These are phyloP conservation scores for Lissonota sp. DNA, from an alignment of 2,888 invertebrate species.

Conservation along the genomic window DNA sequence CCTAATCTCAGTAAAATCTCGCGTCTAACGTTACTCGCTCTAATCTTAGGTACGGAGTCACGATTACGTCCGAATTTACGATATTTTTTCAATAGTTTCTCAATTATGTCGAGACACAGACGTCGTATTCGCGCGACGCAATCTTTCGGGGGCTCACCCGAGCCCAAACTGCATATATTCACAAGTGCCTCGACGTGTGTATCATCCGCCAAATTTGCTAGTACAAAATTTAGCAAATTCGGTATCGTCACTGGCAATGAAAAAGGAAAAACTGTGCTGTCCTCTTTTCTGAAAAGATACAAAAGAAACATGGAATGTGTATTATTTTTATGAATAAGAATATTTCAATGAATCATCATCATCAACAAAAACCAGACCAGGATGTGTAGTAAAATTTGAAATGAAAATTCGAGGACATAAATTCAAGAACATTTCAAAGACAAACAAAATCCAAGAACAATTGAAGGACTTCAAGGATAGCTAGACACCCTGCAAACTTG, in stretches of 20 bases:
- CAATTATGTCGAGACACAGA: conserved; percentile 80
- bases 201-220: conserved; percentile 87
- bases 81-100: conserved; percentile 75
- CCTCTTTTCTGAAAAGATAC: conserved; percentile 86
- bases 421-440: too few species aligned
- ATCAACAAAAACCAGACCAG: too few species aligned
- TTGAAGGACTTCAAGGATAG: too few species aligned
- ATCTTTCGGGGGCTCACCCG: conserved; percentile 75
- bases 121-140: conserved; percentile 78
- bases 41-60: conserved; percentile 53
- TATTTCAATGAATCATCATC: too few species aligned
- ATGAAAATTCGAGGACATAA: too few species aligned
- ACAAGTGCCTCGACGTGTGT: conserved; percentile 80
- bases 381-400: too few species aligned
- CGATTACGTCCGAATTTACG: conserved; percentile 73
- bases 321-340: not conserved
- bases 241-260: conserved; percentile 87
- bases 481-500: too few species aligned
- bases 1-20: conserved; percentile 77
- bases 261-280: conserved; percentile 89
- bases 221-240: conserved; percentile 89
- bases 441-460: too few species aligned
- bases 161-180: conserved; percentile 78
- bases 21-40: conserved; percentile 69
- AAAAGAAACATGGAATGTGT: conserved; percentile 32